Evolutionary conservation across 1,140 invertebrate genomes (phyloP).

Genomic region (Ceratitis capitata): DNA sequence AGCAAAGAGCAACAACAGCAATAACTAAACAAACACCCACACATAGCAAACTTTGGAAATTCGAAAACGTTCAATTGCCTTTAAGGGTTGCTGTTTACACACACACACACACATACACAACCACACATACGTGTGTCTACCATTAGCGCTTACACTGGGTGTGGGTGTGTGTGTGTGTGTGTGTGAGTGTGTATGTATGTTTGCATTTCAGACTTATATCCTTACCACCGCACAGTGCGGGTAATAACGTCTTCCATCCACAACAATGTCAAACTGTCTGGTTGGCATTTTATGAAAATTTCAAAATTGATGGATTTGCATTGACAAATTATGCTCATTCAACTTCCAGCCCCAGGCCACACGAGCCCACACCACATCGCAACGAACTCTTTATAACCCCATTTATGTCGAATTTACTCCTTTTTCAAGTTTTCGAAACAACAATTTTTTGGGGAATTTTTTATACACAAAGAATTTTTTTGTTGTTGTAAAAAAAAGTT

Average conservation of each 20-base stretch:
- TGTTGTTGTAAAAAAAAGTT: too few species aligned
- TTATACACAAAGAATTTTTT: too few species aligned
- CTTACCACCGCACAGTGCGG: not conserved
- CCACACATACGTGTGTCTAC: too few species aligned
- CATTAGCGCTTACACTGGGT: too few species aligned
- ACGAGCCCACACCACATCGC: too few species aligned
- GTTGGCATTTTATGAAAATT: slow-evolving; percentile 37
- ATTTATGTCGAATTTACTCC: too few species aligned
- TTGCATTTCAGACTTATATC: not conserved
- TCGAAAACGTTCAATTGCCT: not conserved
- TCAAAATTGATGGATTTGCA: slow-evolving; percentile 39
- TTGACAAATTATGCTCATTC: slow-evolving; percentile 35
- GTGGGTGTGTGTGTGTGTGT: not conserved
- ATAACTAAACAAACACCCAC: not conserved
- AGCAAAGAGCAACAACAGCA: not conserved
- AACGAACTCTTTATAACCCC: too few species aligned
- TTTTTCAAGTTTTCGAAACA: too few species aligned
- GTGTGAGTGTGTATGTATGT: not conserved
- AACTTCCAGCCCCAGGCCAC: not conserved
- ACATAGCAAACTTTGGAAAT: not conserved
- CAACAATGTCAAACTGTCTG: too few species aligned
- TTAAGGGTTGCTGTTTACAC: not conserved
- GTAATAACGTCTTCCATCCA: slow-evolving; percentile 11
- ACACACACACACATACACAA: not conserved
- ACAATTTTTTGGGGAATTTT: too few species aligned